Evolutionary conservation across 2,113 vertebrate species (phyloP).

Genomic region (Lipophrys pholis): DNA sequence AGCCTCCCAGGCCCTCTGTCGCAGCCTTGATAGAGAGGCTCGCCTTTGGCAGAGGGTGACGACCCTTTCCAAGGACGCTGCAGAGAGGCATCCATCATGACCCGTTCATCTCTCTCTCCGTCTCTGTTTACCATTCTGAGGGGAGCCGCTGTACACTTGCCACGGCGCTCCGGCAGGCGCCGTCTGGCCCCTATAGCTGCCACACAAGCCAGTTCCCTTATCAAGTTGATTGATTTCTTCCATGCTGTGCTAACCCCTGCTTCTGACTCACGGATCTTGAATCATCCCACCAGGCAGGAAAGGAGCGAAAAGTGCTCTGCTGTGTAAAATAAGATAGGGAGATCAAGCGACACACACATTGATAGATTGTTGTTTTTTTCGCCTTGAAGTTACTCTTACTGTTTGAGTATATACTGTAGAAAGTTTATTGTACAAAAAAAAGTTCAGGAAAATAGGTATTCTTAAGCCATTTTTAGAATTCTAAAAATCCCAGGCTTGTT

Average conservation of each 20-base stretch:
- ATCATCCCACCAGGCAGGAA: constrained; percentile 25
- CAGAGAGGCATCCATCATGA: constrained; percentile 25
- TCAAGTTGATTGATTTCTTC: constrained; percentile 38
- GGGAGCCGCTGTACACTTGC: constrained; percentile 10
- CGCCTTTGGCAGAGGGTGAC: neutral
- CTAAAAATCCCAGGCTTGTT: no score
- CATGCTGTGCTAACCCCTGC: neutral
- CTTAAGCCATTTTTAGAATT: no score
- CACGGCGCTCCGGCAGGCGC: neutral
- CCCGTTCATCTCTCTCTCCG: neutral
- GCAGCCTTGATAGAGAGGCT: constrained; percentile 1
- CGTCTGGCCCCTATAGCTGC: neutral
- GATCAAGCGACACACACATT: no score
- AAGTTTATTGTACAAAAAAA: no score
- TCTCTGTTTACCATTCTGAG: constrained; percentile 22
- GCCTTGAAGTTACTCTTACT: no score
- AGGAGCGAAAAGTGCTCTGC: neutral
- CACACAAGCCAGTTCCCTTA: constrained; percentile 12
- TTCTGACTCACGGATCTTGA: constrained; percentile 3
- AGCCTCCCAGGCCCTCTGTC: constrained; percentile 4
- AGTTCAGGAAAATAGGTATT: no score
- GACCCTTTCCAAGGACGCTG: constrained; percentile 28
- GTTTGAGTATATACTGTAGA: no score
- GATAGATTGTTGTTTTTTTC: no score
- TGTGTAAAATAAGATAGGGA: neutral